Base-by-base conservation (phyloP, 1,140 invertebrate genomes). In the Leptinotarsa lineolata region DNA sequence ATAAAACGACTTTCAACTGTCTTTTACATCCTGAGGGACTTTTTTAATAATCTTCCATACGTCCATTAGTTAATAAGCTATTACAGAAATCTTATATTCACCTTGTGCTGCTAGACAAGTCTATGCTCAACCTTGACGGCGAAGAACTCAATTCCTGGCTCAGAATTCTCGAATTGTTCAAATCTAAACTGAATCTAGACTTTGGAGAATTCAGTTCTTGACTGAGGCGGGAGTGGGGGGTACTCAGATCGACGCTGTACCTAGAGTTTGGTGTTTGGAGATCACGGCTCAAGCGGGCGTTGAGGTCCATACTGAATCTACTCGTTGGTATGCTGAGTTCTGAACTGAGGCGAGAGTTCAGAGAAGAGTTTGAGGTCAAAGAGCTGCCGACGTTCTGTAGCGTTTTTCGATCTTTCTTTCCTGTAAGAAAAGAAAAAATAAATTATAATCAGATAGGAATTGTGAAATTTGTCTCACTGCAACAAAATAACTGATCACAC, bases 231-330 rank as follows among this genome's bases (percentile, higher is more conserved):
- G 79, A 86, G 75, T 86, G 85, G 70, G 87, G 87, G 39, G 87
- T 87, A 79, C 87, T 87, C 73, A 89, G 84, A 81, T 89, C 88
- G 82, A 89, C 85, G 77, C 88, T 89, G 83, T 88, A 89, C 82
- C 88, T 86, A 77, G 88, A 89, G 79, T 88, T 88, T 21, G 88
- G 88, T 59, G 87, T 88, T 68, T 86, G 86, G 13, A 89, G 84
- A 83, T 89, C 88, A 39, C 87, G 84, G 77, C 87, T 88, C 64
- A 88, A 82, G 75, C 86, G 81, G n/a, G 86, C 86, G 64, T 88
- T 88, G 65, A 88, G 82, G 76, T 89, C 88, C n/a, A 85, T 84
- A 78, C 87, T 88, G 81, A 86, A 88, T 74, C 87, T 81, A 68
- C 86, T 88, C 73, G 87, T 85, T 72, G 87, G 86, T 80, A 88